phyloP scores from a whole-genome alignment of 2,113 vertebrate species.

The Dromiciops gliroides region DNA sequence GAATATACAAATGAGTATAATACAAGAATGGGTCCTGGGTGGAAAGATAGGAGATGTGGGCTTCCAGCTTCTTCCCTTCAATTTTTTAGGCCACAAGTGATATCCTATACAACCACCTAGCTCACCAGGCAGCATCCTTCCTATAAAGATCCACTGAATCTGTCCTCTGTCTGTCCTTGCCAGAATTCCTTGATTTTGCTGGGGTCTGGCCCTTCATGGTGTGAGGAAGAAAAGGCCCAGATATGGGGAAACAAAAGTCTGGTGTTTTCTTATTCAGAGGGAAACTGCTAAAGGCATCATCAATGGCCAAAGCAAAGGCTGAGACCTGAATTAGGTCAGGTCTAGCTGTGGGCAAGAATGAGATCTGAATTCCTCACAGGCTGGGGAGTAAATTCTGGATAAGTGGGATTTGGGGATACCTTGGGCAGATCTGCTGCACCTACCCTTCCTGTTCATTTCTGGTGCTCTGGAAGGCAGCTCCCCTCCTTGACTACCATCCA shows the following conservation, averaged over 20 bases:
- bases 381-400: background rate
- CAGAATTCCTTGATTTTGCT: background rate
- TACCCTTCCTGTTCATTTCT: background rate
- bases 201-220: background rate
- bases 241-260: background rate
- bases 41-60: too few species aligned
- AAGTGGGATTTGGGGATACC: background rate
- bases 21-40: background rate
- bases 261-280: background rate
- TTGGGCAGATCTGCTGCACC: background rate
- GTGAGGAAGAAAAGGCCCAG: background rate
- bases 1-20: background rate
- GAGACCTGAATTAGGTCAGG: background rate
- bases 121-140: background rate
- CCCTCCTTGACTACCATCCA: background rate
- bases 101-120: background rate
- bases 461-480: background rate
- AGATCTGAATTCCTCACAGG: background rate
- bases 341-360: background rate
- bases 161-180: background rate
- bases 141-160: background rate
- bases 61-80: background rate
- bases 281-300: background rate
- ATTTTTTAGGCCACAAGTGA: background rate
- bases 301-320: rapidly evolving